A percentile compares a stretch with the other conserved stretches of the same genome.
Conservation (phyloP, 2,888 invertebrate genomes). For the Leptodirus hochenwartii region DNA sequence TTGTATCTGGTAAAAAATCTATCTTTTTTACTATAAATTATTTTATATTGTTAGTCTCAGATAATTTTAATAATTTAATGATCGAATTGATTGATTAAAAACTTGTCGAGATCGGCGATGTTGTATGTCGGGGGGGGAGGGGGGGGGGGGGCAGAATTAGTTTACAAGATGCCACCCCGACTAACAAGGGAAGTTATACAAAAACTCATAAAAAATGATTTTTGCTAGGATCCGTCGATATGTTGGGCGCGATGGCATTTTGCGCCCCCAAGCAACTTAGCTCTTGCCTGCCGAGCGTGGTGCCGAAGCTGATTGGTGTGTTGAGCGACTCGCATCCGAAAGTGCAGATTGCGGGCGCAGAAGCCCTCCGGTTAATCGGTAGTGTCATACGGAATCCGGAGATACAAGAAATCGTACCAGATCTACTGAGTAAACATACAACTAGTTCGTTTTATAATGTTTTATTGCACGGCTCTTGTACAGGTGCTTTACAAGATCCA, state of each 20-base stretch:
- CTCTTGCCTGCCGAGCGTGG: conserved; percentile 93
- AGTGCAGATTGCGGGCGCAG: conserved; percentile 92
- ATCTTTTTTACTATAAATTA: too few relatives aligned
- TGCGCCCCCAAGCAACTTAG: conserved; percentile 98
- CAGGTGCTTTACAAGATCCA: conserved; percentile 94
- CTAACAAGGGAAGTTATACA: too few relatives aligned
- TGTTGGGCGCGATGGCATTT: conserved; percentile 95
- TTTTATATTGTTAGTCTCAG: too few relatives aligned
- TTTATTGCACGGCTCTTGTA: neutral
- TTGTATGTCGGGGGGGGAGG: too few relatives aligned
- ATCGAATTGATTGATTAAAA: too few relatives aligned
- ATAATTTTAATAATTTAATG: too few relatives aligned
- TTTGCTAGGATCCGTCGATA: conserved; percentile 68
- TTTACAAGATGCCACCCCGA: too few relatives aligned
- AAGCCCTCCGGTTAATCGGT: conserved; percentile 89
- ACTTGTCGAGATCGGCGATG: too few relatives aligned
- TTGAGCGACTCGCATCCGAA: conserved; percentile 94
- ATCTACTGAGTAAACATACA: conserved; percentile 1
- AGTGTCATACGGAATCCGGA: conserved; percentile 97
- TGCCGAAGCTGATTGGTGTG: conserved; percentile 92
- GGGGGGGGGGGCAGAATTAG: too few relatives aligned
- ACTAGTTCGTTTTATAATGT: neutral
- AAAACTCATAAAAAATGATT: conserved; percentile 3
- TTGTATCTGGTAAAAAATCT: too few relatives aligned
- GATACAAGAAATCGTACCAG: conserved; percentile 52